Evolutionary conservation across 2,797 vertebrate genomes (phyloP), one percentile per base, ranked within the genome.

Genomic region (Lagodon rhomboides): DNA sequence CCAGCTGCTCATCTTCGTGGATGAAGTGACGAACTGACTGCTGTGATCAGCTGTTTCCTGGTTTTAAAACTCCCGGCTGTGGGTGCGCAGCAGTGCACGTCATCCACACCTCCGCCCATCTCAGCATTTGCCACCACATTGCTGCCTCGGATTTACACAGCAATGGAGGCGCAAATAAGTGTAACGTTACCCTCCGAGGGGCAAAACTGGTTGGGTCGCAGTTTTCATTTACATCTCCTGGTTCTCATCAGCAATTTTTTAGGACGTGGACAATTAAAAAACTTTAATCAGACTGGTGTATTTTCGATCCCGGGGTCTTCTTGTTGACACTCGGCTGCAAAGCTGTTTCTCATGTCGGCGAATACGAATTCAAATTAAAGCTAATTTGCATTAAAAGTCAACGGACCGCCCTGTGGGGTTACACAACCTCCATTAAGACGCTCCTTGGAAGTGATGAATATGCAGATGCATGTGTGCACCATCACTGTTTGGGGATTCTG

Each of bases 191-290:
- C n/a, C n/a, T n/a, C n/a, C n/a, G n/a, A n/a, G n/a, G n/a, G n/a
- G n/a, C n/a, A n/a, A n/a, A n/a, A n/a, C n/a, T n/a, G n/a, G n/a
- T n/a, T n/a, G n/a, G 51, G 16, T 56, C 59, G 18, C 47, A 20
- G 6, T 8, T 62, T 43, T 15, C 1, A 43, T 56, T 4, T 63
- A 18, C 23, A 61, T 23, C 0, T 17, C 38, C 20, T 50, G 1
- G 58, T 51, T 38, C 68, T 58, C 41, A 61, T 47, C 60, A 59
- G 34, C 65, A 46, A 23, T 61, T 67, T 34, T 61, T 4, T 22
- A 23, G 44, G 49, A 23, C 43, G 17, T 12, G 27, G 15, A 11
- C 15, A 27, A 38, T 59, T 34, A 38, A 49, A 49, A 58, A 20
- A 17, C 20, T n/a, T 41, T 34, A 38, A 38, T 20, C 9, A 59